Evolutionary conservation across 1,140 invertebrate genomes (phyloP).

Genomic region (Procambarus clarkii): DNA sequence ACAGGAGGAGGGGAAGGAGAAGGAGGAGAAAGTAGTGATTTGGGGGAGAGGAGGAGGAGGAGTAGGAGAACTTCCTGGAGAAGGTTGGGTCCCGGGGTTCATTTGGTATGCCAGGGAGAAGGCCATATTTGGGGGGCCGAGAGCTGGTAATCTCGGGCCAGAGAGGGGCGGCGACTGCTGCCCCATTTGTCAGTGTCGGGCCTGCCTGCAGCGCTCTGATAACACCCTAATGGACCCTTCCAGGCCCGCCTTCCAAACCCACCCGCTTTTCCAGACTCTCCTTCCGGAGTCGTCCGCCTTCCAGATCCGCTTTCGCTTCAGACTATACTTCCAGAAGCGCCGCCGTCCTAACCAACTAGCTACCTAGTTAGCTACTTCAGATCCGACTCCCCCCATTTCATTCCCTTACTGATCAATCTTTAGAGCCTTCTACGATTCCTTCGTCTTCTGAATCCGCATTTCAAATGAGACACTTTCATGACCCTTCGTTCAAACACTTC

Average conservation of each 20-base stretch:
- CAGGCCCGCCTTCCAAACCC: not conserved
- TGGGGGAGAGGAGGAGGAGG: not conserved
- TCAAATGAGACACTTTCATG: not conserved
- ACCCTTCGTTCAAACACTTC: not conserved
- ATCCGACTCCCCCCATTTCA: not conserved
- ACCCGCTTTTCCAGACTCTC: not conserved
- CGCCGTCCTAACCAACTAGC: not conserved
- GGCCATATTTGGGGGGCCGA: not conserved
- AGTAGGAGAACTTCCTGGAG: not conserved
- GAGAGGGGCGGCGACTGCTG: constrained; percentile 14
- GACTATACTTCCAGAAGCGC: not conserved
- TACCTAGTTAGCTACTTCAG: not conserved
- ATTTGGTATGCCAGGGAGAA: not conserved
- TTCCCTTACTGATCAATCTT: not conserved
- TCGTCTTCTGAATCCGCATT: not conserved
- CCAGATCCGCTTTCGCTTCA: not conserved
- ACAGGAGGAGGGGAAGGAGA: not conserved
- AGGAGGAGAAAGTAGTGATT: not conserved
- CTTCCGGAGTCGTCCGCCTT: not conserved
- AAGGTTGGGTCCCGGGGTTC: not conserved
- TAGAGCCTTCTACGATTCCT: not conserved
- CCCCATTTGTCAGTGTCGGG: constrained; percentile 62
- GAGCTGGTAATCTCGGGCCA: constrained; percentile 31
- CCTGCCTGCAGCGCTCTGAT: constrained; percentile 60
- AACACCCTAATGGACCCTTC: constrained; percentile 59